Evolutionary conservation across 2,888 invertebrate species (phyloP), one percentile per base, ranked within the genome.

Genomic region (Parthenolecanium corni): DNA sequence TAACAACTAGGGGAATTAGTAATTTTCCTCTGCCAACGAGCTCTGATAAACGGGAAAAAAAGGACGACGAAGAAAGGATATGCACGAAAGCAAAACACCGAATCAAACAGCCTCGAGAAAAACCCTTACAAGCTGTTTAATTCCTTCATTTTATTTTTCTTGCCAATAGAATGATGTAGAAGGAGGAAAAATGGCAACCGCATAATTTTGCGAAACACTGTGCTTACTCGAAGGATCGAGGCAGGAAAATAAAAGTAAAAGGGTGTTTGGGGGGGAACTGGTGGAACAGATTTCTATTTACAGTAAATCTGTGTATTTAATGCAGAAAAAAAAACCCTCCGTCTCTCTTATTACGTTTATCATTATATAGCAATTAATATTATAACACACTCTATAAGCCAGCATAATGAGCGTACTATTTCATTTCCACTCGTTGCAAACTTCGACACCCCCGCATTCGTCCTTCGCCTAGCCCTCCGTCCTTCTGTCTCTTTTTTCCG

Each of bases 391-490:
- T 58, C 49, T 58, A 58, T 58, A 58, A 56, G 56, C 56, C 46
- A 56, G 58, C 58, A 49, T 58, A 58, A 58, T 58, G 58, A 58
- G 58, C 58, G 58, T 46, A 58, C 58, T 49, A 58, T 58, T 58
- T 58, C 47, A 58, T 58, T 58, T 58, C n/a, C 49, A 58, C 49
- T 49, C 58, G 58, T 58, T 49, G 58, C 49, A n/a, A 46, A 49
- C 49, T 49, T 49, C 49, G 23, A 14, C 31, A 53, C 47, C 49
- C 47, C 47, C 47, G 31, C 49, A 31, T 36, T 38, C 53, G 36
- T 40, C 53, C 53, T 53, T 46, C 46, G 49, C 36, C 47, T n/a
- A n/a, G n/a, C n/a, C n/a, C n/a, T n/a, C n/a, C n/a, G n/a, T n/a
- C n/a, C n/a, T n/a, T n/a, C n/a, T n/a, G 38, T 38, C 31, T 36